Evolutionary conservation across 35 echinoderm and acorn worm genomes (phyloP).

Genomic region (Apostichopus parvimensis): DNA sequence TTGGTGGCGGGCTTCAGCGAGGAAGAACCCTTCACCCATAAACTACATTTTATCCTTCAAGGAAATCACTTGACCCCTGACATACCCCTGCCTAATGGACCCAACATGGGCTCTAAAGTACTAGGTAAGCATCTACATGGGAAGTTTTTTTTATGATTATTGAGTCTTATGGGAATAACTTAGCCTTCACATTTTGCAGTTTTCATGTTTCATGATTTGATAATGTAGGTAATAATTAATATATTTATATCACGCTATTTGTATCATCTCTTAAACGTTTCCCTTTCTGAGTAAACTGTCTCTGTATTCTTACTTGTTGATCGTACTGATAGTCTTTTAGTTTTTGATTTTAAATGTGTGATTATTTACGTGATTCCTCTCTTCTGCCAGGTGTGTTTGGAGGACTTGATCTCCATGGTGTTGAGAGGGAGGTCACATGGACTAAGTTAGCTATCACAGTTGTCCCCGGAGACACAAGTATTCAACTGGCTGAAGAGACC

Average conservation of each 20-base stretch:
- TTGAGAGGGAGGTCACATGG: slow-evolving; percentile 68
- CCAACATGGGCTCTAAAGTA: slow-evolving; percentile 93
- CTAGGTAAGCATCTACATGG: slow-evolving; percentile 77
- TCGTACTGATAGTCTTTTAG: too few species aligned
- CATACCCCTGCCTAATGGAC: slow-evolving; percentile 88
- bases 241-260: too few species aligned
- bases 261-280: too few species aligned
- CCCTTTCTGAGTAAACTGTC: too few species aligned
- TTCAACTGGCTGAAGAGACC: slow-evolving; percentile 64
- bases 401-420: slow-evolving; percentile 88
- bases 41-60: slow-evolving; percentile 65
- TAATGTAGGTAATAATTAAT: too few species aligned
- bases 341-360: too few species aligned
- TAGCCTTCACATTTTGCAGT: too few species aligned
- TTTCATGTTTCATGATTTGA: too few species aligned
- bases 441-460: slow-evolving; percentile 76
- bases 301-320: too few species aligned
- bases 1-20: slow-evolving; percentile 71
- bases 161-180: too few species aligned
- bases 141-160: too few species aligned
- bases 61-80: slow-evolving; percentile 90
- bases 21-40: slow-evolving; percentile 67
- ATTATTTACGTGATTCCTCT: background rate
- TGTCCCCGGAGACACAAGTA: slow-evolving; percentile 55
- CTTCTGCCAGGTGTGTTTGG: slow-evolving; percentile 83